Evolutionary conservation across 2,797 vertebrate genomes (phyloP), one percentile per base, ranked within the genome.

Genomic region (Mus caroli): DNA sequence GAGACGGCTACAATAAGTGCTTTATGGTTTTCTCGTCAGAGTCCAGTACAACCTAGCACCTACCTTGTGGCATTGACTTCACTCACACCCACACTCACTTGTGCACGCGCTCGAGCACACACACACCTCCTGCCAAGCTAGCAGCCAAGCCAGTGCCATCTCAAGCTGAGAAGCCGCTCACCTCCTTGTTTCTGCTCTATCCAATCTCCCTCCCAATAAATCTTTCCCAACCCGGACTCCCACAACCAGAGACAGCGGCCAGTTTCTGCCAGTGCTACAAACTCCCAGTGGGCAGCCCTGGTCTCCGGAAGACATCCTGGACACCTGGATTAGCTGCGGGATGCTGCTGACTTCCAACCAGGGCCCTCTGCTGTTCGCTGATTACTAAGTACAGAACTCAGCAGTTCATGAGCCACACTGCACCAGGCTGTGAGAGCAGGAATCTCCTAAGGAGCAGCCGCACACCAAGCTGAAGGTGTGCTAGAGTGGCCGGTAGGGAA

Each of bases 381-480:
- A 89, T 24, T 77, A 90, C 3, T 46, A 78, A 85, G 50, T 26
- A 87, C 22, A 90, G 22, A 76, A 77, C 71, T 94, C 93, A 79
- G 56, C 26, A 60, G 34, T 6, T 31, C 77, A 31, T 31, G 31
- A 88, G 37, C 62, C 75, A 77, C 69, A 89, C 58, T 28, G 3
- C 12, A 22, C n/a, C 86, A 91, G 69, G 40, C 17, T 84, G 62
- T 71, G 4, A 86, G 91, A 78, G 64, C 26, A 40, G 17, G 76
- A 92, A 78, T 60, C 50, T 88, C 52, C 79, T 14, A 86, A 31
- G 69, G 56, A 95, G 13, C 92, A 93, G n/a, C 34, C 71, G 22
- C 43, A 78, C 11, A 28, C 14, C 12, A 95, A 28, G 82, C 6
- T 83, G 46, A 92, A 96, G 80, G 90, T 14, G 19, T 52, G 83